These are phyloP conservation scores for Agriotes lineatus DNA, from an alignment of 2,888 invertebrate genomes.

Conservation along the genomic window DNA sequence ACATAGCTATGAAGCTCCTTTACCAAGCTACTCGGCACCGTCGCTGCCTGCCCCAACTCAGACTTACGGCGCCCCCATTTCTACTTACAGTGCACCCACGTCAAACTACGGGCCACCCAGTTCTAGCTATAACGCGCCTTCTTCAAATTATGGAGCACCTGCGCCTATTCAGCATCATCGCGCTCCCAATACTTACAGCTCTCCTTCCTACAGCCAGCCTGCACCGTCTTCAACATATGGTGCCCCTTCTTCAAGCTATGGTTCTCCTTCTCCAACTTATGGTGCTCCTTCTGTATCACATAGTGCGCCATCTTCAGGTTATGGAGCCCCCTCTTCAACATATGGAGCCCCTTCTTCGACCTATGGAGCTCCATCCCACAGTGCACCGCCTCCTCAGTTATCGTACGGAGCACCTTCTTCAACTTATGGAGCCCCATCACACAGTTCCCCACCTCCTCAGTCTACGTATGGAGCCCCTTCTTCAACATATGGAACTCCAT, in stretches of 20 bases:
- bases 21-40: slow-evolving; percentile 51
- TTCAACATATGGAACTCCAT: too few relatives aligned
- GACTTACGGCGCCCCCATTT: slow-evolving; percentile 45
- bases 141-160: slow-evolving; percentile 4
- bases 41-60: slow-evolving; percentile 10
- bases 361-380: too few relatives aligned
- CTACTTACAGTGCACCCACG: slow-evolving; percentile 27
- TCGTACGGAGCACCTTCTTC: too few relatives aligned
- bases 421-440: too few relatives aligned
- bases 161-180: slow-evolving; percentile 43
- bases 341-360: slow-evolving; percentile 38
- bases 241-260: slow-evolving; percentile 40
- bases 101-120: slow-evolving; percentile 30
- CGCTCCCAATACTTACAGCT: slow-evolving; percentile 44
- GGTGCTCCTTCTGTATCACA: too few relatives aligned
- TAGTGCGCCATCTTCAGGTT: too few relatives aligned
- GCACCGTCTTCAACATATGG: slow-evolving; percentile 47
- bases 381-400: slow-evolving; percentile 47
- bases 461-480: too few relatives aligned
- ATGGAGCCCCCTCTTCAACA: slow-evolving; percentile 53
- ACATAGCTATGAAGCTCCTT: slow-evolving; percentile 27
- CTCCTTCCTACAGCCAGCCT: slow-evolving; percentile 48
- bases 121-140: slow-evolving; percentile 51
- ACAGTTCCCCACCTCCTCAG: too few relatives aligned
- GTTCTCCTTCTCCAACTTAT: too few relatives aligned